Evolutionary conservation across 2,113 vertebrate genomes (phyloP), one percentile per base, ranked within the genome.

Genomic region (Misgurnus mizolepis): DNA sequence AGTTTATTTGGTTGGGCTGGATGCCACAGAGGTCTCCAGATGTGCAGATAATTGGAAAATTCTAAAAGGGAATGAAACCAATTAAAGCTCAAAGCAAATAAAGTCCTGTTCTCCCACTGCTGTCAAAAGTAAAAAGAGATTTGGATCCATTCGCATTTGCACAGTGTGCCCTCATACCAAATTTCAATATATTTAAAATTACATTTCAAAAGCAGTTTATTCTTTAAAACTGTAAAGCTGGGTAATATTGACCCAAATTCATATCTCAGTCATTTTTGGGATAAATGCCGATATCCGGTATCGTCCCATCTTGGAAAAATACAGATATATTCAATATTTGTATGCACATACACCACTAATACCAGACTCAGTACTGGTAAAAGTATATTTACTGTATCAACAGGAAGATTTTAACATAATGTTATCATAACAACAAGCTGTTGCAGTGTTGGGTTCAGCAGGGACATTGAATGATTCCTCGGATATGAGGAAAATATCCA

Each of bases 21-120:
- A 55, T 22, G 45, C 65, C 76, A 18, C 78, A n/a, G 47, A 74
- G 67, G 60, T 80, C 47, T 79, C 85, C 84, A 87, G 86, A 87
- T 89, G 86, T 82, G 75, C 6, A 75, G 60, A 73, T 85, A 88
- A 89, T 84, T 74, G 84, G 83, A 83, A n/a, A 58, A 82, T 79
- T 86, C 83, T 81, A 79, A 65, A 55, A 78, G 78, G 79, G 72
- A 75, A 75, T 53, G 79, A 74, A 83, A 84, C 22, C 78, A 80
- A 71, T 73, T 84, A 43, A 71, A 62, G 74, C 40, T 62, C 58
- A 53, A 66, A 73, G 71, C 67, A 71, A 77, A 70, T 69, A 82
- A 79, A 67, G 41, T 49, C 8, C 53, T 73, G 41, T 78, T 80
- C 80, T 68, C 65, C 67, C 41, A 10, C 34, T 39, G 58, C 58